Evolutionary conservation across 2,113 vertebrate species (phyloP), one percentile per base, ranked within the genome.

Genomic region (Egretta garzetta): DNA sequence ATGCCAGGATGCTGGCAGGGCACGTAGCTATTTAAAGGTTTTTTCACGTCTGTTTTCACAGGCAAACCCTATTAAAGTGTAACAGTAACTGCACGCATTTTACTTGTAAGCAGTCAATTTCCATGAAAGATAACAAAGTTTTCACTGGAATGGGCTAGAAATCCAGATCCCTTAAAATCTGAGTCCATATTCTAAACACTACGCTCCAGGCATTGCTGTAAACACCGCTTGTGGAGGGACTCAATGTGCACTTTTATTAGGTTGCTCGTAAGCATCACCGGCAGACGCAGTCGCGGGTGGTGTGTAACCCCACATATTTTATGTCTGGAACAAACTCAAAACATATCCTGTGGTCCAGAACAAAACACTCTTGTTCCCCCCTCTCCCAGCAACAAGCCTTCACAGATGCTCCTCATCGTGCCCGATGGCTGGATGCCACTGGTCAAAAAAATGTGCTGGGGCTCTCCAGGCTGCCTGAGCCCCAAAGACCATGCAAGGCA

Each of bases 11-110:
- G 37, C 41, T 85, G 52, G 60, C 66, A 93, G 39, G 23, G 10
- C 52, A 45, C 28, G 53, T 6, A 72, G 43, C 55, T 85, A 35
- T 74, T 85, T 63, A 82, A 68, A 52, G 43, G 19, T 21, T 63
- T 92, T 95, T 83, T 47, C 49, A 80, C 84, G 76, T 73, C 81
- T 82, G 79, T 93, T 95, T 96, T 85, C 79, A 72, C 66, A 90
- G 67, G 37, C 56, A 92, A 93, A 64, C n/a, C 14, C 56, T 88
- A 43, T 68, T 87, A 75, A 88, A 82, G 30, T 39, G 20, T 80
- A 88, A 88, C 58, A 95, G 80, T 59, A 80, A 72, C 39, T 0
- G 0, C 58, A 41, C 8, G 30, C 58, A 23, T 87, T 94, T 93
- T 90, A 71, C 74, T 82, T 70, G 52, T 82, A 90, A 87, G 59